Evolutionary conservation across 2,797 vertebrate species (phyloP).

Genomic region (Danio jaintianensis): DNA sequence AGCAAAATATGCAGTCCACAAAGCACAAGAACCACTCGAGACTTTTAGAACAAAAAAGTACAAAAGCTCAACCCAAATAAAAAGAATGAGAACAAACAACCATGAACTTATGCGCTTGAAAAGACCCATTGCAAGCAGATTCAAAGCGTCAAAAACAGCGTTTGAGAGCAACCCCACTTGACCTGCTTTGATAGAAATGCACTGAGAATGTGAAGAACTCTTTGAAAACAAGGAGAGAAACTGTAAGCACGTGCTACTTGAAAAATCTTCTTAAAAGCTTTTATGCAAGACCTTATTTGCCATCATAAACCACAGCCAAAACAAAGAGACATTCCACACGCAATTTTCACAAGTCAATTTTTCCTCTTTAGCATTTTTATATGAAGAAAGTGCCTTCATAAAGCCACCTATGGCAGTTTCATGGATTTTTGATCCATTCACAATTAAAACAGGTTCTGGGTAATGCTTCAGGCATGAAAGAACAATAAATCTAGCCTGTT

Average conservation of each 20-base stretch:
- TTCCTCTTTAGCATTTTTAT: constrained; percentile 9
- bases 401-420: neutral
- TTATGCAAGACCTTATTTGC: constrained; percentile 3
- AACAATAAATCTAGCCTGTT: neutral
- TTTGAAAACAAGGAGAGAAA: neutral
- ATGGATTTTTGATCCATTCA: neutral
- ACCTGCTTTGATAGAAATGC: constrained; percentile 10
- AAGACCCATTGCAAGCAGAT: constrained; percentile 21
- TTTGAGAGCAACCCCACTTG: constrained; percentile 25
- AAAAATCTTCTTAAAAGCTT: neutral
- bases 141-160: constrained; percentile 19
- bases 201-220: neutral
- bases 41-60: constrained; percentile 21
- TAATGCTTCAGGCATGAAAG: neutral
- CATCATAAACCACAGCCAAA: constrained; percentile 33
- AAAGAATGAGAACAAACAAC: constrained; percentile 17
- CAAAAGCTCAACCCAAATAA: neutral
- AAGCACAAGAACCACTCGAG: constrained; percentile 17
- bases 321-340: neutral
- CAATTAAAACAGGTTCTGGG: neutral
- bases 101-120: constrained; percentile 1
- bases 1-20: constrained; percentile 20
- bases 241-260: neutral
- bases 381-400: neutral
- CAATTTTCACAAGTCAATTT: too few relatives aligned